Evolutionary conservation across 1,140 invertebrate genomes (phyloP).

Genomic region (Epicauta chinensis): DNA sequence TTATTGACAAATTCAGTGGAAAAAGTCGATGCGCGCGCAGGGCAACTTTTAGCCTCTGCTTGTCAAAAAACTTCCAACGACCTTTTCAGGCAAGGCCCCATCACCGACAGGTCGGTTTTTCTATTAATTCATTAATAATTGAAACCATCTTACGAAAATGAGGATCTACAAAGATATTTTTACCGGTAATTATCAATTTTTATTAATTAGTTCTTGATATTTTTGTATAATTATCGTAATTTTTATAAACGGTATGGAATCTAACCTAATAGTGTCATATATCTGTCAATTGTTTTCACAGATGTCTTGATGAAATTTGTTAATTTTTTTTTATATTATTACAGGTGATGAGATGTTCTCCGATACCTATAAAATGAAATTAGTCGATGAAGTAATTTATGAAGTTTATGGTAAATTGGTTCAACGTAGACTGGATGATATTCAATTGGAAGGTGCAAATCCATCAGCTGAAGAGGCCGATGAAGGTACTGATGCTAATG

Average conservation of each 20-base stretch:
- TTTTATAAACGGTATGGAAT: slow-evolving; percentile 2
- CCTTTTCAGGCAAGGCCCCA: slow-evolving; percentile 7
- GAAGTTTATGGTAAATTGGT: slow-evolving; percentile 90
- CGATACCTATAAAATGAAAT: slow-evolving; percentile 91
- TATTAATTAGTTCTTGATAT: slow-evolving; percentile 3
- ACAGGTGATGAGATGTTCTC: slow-evolving; percentile 98
- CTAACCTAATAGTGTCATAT: slow-evolving; percentile 7
- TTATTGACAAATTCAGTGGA: no score
- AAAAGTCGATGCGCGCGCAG: slow-evolving; percentile 9
- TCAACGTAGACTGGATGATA: slow-evolving; percentile 68
- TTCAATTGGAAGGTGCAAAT: slow-evolving; percentile 80
- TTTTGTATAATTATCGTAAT: slow-evolving; percentile 1
- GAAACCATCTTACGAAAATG: slow-evolving; percentile 63
- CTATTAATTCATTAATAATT: slow-evolving; percentile 1
- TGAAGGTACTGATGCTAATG: slow-evolving; percentile 70
- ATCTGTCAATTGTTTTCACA: slow-evolving; percentile 13
- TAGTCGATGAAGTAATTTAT: slow-evolving; percentile 89
- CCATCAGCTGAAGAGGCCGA: slow-evolving; percentile 87
- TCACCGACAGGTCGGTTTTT: slow-evolving; percentile 5
- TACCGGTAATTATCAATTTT: slow-evolving; percentile 61
- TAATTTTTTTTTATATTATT: no score
- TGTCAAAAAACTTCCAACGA: slow-evolving; percentile 6
- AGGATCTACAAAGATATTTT: slow-evolving; percentile 94
- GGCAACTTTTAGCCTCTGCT: not conserved
- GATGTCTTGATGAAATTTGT: not conserved